These are phyloP conservation scores for Pomatostomus ruficeps DNA, from an alignment of 2,113 vertebrate genomes.

Conservation along the genomic window DNA sequence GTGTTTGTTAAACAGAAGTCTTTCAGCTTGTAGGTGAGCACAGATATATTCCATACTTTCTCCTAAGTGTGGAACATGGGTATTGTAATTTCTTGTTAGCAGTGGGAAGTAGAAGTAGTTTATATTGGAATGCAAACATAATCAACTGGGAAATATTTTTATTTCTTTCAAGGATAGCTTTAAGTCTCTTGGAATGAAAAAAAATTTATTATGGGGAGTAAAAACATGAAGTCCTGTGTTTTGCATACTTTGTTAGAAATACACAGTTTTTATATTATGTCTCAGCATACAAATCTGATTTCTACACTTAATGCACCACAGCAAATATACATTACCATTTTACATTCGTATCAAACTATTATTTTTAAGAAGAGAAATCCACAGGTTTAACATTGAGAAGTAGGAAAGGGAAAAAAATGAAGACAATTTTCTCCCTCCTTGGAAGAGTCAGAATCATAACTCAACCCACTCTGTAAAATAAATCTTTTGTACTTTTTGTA, in stretches of 20 bases:
- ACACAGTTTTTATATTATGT: constrained; percentile 48
- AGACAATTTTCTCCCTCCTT: constrained; percentile 1
- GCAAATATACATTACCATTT: constrained; percentile 35
- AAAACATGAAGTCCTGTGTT: constrained; percentile 23
- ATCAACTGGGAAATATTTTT: background rate
- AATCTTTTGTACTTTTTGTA: constrained; percentile 60
- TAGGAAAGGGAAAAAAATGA: background rate
- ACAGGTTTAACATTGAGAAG: background rate
- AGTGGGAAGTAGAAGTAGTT: background rate
- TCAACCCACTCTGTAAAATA: constrained; percentile 17
- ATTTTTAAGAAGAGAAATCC: constrained; percentile 8
- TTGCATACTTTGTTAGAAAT: constrained; percentile 42
- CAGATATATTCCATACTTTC: background rate
- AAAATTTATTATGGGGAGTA: constrained; percentile 37
- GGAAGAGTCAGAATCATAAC: background rate
- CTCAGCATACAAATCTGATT: constrained; percentile 54
- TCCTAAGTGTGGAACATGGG: background rate
- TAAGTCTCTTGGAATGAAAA: constrained; percentile 19
- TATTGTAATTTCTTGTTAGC: background rate
- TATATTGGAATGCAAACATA: constrained; percentile 11
- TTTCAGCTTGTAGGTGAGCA: constrained; percentile 28
- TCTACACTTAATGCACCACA: constrained; percentile 44
- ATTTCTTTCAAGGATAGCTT: constrained; percentile 1
- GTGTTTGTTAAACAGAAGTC: constrained; percentile 42
- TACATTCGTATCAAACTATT: constrained; percentile 8